Base-by-base conservation (phyloP, 2,797 vertebrate species). In the Sparidentex hasta region DNA sequence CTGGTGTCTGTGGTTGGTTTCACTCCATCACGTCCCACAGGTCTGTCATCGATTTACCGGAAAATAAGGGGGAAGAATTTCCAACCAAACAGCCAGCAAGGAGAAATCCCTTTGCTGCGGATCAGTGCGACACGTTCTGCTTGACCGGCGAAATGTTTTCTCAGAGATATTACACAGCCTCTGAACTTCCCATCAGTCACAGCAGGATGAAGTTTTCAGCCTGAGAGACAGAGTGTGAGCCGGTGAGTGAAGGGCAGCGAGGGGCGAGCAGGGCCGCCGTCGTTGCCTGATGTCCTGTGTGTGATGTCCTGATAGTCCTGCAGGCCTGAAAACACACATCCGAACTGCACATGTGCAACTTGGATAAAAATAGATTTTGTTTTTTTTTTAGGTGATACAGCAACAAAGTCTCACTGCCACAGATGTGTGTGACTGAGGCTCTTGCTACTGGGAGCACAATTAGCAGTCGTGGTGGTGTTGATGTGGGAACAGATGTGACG, bases 161-260 rank as follows among this genome's bases (percentile, higher is more conserved):
- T 48, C 54, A 0, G 52, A 84, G 72, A 82, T 72, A 76, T 80
- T 71, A 85, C 76, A 83, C 72, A 78, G 56, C 38, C 65, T 23
- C 54, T 78, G 83, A 86, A 79, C 76, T 86, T 87, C 71, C 80
- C 85, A 86, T 86, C 87, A 81, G 80, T 84, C 82, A 74, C 76
- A 65, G 88, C 71, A 69, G 81, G 77, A 67, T 57, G 68, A 65
- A 8, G 74, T 21, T 46, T 65, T 82, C 83, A 71, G 76, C 76
- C 56, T 73, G 78, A 20, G 27, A 77, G 79, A 51, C 3, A 65
- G 54, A 6, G 25, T 27, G 46, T 11, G 44, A 65, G 62, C 21
- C 25, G 23, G 14, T 9, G 51, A 38, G 38, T 38, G 38, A 38
- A 38, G 38, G 38, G 38, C 38, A 38, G 38, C 9, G 33, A 38